phyloP scores from a whole-genome alignment of 1,140 invertebrate genomes.

The Drosophila kurseongensis region DNA sequence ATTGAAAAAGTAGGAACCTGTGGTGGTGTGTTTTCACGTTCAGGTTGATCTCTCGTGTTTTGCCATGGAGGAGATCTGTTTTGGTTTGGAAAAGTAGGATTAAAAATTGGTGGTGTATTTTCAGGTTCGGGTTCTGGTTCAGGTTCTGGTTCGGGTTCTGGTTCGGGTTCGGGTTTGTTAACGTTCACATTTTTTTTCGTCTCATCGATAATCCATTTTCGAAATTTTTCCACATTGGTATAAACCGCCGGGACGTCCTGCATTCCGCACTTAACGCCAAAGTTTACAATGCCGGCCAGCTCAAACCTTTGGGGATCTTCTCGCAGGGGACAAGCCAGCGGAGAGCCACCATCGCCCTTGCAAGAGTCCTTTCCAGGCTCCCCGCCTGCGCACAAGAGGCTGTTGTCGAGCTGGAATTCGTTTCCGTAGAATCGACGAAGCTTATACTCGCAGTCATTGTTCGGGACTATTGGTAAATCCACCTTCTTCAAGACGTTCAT shows the following conservation, averaged over 20 bases:
- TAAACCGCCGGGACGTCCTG: slow-evolving; percentile 90
- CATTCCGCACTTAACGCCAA: slow-evolving; percentile 87
- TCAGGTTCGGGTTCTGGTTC: too few species aligned
- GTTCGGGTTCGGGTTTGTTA: too few species aligned
- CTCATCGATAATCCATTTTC: background rate
- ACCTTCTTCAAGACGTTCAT: slow-evolving; percentile 88
- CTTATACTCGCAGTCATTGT: slow-evolving; percentile 78
- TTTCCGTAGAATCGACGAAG: slow-evolving; percentile 55
- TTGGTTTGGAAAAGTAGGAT: too few species aligned
- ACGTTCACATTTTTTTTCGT: too few species aligned
- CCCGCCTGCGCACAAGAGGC: slow-evolving; percentile 87
- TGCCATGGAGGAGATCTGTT: too few species aligned
- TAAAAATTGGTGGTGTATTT: too few species aligned
- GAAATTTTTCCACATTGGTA: slow-evolving; percentile 88
- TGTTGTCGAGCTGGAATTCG: slow-evolving; percentile 84
- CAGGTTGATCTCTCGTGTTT: too few species aligned
- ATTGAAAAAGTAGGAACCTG: too few species aligned
- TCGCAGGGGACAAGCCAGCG: slow-evolving; percentile 88
- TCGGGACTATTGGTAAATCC: slow-evolving; percentile 85
- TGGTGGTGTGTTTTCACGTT: too few species aligned
- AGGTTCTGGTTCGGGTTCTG: too few species aligned
- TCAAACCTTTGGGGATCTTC: slow-evolving; percentile 85
- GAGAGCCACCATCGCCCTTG: slow-evolving; percentile 90
- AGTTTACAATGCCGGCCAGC: slow-evolving; percentile 89
- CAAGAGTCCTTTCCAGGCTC: slow-evolving; percentile 89